Evolutionary conservation across 2,888 invertebrate genomes (phyloP).

Genomic region (Epistrophella euchroma): DNA sequence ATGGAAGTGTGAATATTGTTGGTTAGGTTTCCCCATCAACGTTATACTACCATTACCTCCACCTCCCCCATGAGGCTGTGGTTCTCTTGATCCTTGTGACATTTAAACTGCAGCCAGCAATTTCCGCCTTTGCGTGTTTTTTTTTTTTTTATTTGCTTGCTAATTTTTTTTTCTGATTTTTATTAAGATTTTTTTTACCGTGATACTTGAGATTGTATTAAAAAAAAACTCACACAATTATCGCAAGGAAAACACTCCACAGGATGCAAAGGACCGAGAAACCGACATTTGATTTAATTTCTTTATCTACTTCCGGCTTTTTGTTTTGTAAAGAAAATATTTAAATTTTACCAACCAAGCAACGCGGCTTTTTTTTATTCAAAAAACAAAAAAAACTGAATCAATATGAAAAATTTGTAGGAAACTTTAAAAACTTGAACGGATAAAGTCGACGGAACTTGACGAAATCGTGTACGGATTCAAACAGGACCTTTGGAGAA

Average conservation of each 20-base stretch:
- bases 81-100: conserved; percentile 67
- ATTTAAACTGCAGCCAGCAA: conserved; percentile 64
- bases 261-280: conserved; percentile 2
- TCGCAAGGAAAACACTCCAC: conserved; percentile 26
- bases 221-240: conserved; percentile 11
- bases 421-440: conserved; percentile 10
- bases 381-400: background rate
- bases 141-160: conserved; percentile 34
- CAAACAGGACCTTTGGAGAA: conserved; percentile 50
- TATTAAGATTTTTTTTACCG: conserved; percentile 27
- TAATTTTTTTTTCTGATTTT: conserved; percentile 22
- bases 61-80: conserved; percentile 37
- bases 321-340: background rate
- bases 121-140: conserved; percentile 27
- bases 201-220: conserved; percentile 36
- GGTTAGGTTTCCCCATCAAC: conserved; percentile 63
- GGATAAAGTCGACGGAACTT: conserved; percentile 19
- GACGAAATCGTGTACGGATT: conserved; percentile 42
- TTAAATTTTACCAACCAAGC: background rate
- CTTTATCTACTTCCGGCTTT: conserved; percentile 11
- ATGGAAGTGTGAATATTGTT: conserved; percentile 58
- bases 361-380: background rate
- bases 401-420: background rate
- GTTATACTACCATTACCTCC: conserved; percentile 38
- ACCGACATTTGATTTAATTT: conserved; percentile 6